These are phyloP conservation scores for Hydrophis major DNA, from an alignment of 2,797 vertebrate genomes.

Conservation along the genomic window DNA sequence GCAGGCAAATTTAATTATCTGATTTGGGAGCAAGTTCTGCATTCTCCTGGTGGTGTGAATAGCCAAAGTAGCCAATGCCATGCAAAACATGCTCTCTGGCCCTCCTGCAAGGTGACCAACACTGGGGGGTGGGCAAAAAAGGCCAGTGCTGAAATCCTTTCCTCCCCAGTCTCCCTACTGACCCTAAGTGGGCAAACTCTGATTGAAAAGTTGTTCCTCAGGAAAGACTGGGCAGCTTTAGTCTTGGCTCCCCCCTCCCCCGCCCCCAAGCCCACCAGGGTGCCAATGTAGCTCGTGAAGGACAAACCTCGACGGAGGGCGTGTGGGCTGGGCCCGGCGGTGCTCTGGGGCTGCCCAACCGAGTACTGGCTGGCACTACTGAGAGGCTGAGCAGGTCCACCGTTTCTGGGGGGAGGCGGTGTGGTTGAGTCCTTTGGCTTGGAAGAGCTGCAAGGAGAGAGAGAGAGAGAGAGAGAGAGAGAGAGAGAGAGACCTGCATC, in stretches of 20 bases:
- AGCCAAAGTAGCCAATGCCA: neutral
- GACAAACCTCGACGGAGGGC: slow-evolving; percentile 84
- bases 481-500: slow-evolving; percentile 22
- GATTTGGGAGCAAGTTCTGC: neutral
- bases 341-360: slow-evolving; percentile 67
- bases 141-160: neutral
- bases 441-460: slow-evolving; percentile 67
- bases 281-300: neutral
- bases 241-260: neutral
- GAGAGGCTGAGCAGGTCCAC: slow-evolving; percentile 57
- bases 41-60: neutral
- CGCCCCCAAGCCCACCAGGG: neutral
- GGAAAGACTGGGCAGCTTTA: too few species aligned
- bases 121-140: neutral
- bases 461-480: slow-evolving; percentile 24
- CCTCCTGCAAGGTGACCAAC: neutral
- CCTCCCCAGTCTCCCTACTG: neutral
- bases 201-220: too few species aligned
- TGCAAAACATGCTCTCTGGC: neutral
- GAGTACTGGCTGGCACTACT: slow-evolving; percentile 71
- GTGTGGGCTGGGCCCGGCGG: slow-evolving; percentile 89
- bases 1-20: neutral
- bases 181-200: neutral
- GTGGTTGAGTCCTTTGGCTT: slow-evolving; percentile 81
- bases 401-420: slow-evolving; percentile 78